Base-by-base conservation (phyloP, 2,888 invertebrate species). In the Euzetes globulus region DNA sequence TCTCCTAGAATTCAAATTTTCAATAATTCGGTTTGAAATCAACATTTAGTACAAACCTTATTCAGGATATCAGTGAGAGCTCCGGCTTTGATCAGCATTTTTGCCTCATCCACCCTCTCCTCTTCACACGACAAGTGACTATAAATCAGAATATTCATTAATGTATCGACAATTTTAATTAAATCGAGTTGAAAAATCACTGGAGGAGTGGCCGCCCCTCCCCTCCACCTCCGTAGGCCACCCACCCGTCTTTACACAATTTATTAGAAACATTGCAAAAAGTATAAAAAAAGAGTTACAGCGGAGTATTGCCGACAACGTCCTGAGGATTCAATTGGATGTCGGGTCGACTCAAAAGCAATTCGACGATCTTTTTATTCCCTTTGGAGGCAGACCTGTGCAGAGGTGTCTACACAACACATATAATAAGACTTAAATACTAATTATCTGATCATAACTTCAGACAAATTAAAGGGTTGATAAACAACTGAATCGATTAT, bases 311-410 rank as follows among this genome's bases (percentile, higher is more conserved):
- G 37, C 91, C 91, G 79, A 88, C 88, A 50, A 83, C 84, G 83
- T 93, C 92, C 79, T 84, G 84, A 29, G 84, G 80, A 82, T 91
- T 85, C 77, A 85, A 77, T 63, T 78, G 77, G 41, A 85, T 83
- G 75, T 86, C 85, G 77, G 84, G 82, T 65, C 86, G 84, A 29
- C 52, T 50, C 45, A 92, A 80, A 7, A 93, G 84, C 9, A 90
- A 81, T 79, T 88, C 87, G 0, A 91, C 87, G 78, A 91, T 86
- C 60, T 86, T 85, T 52, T 85, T 84, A 80, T 89, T 88, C 29
- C 91, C 91, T 81, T 88, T 88, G 9, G 91, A 90, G 6, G 91
- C 90, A 22, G 91, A 90, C 78, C 92, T 86, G 81, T 92, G 92
- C 33, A 91, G 84, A 13, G 91, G 89, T 47, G 90, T 89, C 41